Evolutionary conservation across 2,113 vertebrate species (phyloP).

Genomic region (Gobio gobio): DNA sequence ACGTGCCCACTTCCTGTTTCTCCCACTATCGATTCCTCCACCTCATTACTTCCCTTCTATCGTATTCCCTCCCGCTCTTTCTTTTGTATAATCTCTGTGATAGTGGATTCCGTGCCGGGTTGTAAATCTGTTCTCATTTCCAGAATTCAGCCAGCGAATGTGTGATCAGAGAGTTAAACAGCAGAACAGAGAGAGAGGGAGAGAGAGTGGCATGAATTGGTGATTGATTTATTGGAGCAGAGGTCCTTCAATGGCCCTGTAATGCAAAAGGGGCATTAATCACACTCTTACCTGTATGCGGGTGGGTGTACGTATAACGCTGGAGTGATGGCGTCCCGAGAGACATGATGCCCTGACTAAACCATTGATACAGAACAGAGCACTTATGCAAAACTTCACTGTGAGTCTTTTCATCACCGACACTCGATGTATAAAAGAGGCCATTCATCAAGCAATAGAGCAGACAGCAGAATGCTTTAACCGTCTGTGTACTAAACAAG

Average conservation of each 20-base stretch:
- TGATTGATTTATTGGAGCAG: slow-evolving; percentile 43
- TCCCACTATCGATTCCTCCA: neutral
- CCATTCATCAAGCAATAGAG: slow-evolving; percentile 24
- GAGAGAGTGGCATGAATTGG: neutral
- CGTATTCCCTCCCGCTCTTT: neutral
- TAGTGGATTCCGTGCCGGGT: slow-evolving; percentile 22
- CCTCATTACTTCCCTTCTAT: neutral
- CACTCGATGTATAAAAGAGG: slow-evolving; percentile 26
- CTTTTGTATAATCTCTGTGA: slow-evolving; percentile 10
- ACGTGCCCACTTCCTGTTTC: neutral
- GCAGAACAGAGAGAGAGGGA: neutral
- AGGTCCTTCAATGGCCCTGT: slow-evolving; percentile 17
- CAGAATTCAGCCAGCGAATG: slow-evolving; percentile 28
- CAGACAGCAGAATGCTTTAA: slow-evolving; percentile 26
- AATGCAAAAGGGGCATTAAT: slow-evolving; percentile 41
- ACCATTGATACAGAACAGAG: slow-evolving; percentile 16
- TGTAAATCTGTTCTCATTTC: slow-evolving; percentile 53
- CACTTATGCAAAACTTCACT: slow-evolving; percentile 41
- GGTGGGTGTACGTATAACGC: neutral
- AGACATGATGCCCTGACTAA: neutral
- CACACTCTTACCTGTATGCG: slow-evolving; percentile 36
- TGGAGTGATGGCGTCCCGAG: neutral
- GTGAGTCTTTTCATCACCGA: slow-evolving; percentile 26
- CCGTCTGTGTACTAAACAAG: slow-evolving; percentile 41
- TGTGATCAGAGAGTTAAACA: slow-evolving; percentile 53